Evolutionary conservation across 1,140 invertebrate species (phyloP).

Genomic region (Ceratina australensis): DNA sequence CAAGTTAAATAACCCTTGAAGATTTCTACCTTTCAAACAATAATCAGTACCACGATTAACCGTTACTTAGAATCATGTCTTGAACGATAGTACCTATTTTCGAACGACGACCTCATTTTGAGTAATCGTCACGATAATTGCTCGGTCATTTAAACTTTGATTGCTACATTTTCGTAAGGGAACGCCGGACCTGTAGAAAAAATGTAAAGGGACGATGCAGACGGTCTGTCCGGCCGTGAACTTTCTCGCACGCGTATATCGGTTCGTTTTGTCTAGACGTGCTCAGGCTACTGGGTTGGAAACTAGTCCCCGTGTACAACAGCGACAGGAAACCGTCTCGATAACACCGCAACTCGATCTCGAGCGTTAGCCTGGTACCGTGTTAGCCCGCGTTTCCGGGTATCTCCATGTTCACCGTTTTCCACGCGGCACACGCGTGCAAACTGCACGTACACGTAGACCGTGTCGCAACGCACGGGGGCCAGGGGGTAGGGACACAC

Average conservation of each 20-base stretch:
- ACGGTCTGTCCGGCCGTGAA: not conserved
- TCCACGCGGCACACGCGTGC: constrained; percentile 7
- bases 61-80: no score
- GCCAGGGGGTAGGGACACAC: not conserved
- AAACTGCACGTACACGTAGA: not conserved
- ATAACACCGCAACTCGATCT: constrained; percentile 69
- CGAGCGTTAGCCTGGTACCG: constrained; percentile 42
- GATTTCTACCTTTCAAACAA: not conserved
- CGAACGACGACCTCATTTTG: no score
- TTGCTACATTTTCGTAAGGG: no score
- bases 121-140: no score
- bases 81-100: no score
- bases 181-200: not conserved
- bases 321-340: constrained; percentile 39
- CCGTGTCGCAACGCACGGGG: constrained; percentile 10
- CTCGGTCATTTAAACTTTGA: no score
- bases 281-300: not conserved
- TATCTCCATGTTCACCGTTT: constrained; percentile 32
- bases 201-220: constrained; percentile 28
- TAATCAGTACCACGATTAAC: not conserved
- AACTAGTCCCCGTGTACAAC: constrained; percentile 27
- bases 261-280: constrained; percentile 32
- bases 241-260: constrained; percentile 23
- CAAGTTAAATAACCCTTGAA: not conserved
- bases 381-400: constrained; percentile 58